Evolutionary conservation across 1,140 invertebrate species (phyloP), one percentile per base, ranked within the genome.

Genomic region (Camponotus floridanus): DNA sequence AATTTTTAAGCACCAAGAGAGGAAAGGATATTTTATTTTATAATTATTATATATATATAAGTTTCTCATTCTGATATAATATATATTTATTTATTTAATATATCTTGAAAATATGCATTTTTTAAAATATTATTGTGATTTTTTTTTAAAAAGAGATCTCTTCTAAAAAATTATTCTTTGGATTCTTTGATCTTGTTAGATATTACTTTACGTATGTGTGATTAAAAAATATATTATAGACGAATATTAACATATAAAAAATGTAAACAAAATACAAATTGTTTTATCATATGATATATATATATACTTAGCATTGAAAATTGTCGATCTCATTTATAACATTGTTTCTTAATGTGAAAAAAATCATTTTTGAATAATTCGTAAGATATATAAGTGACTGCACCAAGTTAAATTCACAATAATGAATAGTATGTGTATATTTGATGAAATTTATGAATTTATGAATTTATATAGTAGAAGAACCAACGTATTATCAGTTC

Each of bases 391-490:
- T 33, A 39, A 55, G 15, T 71, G 1, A 71, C 21, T 71, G 9
- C 18, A 71, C 21, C 15, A 71, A 42, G 21, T 51, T 7, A 11
- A 73, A 62, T 48, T 81, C 6, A 33, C 11, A 39, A 71, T n/a
- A 42, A 1, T 51, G 2, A 59, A 81, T 71, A 71, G 5, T 33
- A 73, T n/a, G 45, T 26, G 26, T 26, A 26, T 57, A 31, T n/a
- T n/a, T 33, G 15, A 8, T 33, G 15, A 15, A 9, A 6, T 57
- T 70, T 31, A 15, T 80, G 7, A 73, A 73, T 79, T 64, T n/a
- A n/a, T n/a, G n/a, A 79, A 79, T 8, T 4, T 71, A 81, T 45
- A 18, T 33, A 33, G 15, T 71, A 71, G 33, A 26, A 80, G 68
- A 26, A 36, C 26, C 31, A 51, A 4, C 15, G 13, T 7, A 15